Base-by-base conservation (phyloP, 1,140 invertebrate species). In the Penaeus chinensis region DNA sequence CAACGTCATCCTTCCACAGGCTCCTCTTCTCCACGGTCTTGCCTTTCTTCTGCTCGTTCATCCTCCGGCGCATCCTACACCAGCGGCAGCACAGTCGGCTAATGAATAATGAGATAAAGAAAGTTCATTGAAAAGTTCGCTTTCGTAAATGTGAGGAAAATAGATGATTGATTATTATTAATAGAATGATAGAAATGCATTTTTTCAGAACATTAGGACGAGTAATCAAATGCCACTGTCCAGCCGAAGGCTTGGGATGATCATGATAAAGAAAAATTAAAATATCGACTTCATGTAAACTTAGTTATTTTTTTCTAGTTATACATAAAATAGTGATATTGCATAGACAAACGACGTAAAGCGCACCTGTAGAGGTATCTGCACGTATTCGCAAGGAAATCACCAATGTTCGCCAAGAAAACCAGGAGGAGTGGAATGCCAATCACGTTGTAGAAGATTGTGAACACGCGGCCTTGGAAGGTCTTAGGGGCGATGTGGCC, bases 401-500 rank as follows among this genome's bases (percentile, higher is more conserved):
- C 90, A 71, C 92, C 92, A 54, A 92, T 91, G 74, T 92, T 92
- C 18, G 91, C 91, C 66, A 92, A 80, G 88, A 91, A 91, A 0
- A 92, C 87, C n/a, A 92, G 89, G 79, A 91, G 90, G 37, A 92
- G 83, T 20, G 92, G 91, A 27, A 92, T 91, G 22, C 92, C 92
- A 20, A 92, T 77, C 7, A 92, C 71, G 71, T 90, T 90, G 84
- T 92, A 92, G 11, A 91, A 37, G 71, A 92, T 91, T 24, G 90
- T 91, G 24, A 91, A 87, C 16, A 91, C 77, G 84, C 90, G 91
- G 7, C 92, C 92, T 11, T 32, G 71, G 22, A 69, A 65, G 20
- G 92, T 92, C 82, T 92, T 91, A 1, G 91, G 91, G 13, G 91
- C 82, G 63, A 92, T 90, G 79, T 92, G 91, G 18, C 92, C 92